Evolutionary conservation across 2,888 invertebrate species (phyloP).

Genomic region (Macropis europaea): DNA sequence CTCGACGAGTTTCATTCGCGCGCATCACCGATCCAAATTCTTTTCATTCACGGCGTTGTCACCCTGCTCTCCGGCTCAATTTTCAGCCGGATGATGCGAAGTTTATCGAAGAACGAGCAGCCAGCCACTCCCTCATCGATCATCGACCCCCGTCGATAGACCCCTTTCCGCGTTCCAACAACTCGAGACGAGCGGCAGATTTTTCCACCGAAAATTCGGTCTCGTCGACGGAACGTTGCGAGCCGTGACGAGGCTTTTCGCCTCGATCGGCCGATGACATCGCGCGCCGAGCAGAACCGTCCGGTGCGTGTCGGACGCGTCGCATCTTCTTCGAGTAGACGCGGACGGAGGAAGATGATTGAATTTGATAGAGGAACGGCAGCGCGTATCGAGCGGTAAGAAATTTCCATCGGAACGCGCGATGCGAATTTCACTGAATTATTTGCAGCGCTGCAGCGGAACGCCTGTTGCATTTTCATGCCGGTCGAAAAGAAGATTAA

Average conservation of each 20-base stretch:
- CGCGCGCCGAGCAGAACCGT: no score
- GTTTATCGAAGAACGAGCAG: constrained; percentile 38
- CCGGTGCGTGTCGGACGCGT: no score
- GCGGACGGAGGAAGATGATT: no score
- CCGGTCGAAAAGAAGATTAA: constrained; percentile 44
- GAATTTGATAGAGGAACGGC: background rate
- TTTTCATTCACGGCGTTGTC: constrained; percentile 5
- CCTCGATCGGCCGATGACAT: no score
- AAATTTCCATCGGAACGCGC: constrained; percentile 17
- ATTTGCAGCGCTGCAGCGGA: constrained; percentile 10
- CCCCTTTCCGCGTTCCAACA: constrained; percentile 3
- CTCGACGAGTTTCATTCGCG: constrained; percentile 1
- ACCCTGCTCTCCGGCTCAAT: constrained; percentile 22
- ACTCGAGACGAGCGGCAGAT: constrained; percentile 1
- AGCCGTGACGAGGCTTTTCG: no score
- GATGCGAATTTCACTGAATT: constrained; percentile 31
- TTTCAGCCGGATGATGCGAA: constrained; percentile 17
- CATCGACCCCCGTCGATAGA: constrained; percentile 20
- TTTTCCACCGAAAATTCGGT: constrained; percentile 1
- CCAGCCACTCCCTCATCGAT: constrained; percentile 29
- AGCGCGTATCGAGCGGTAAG: background rate
- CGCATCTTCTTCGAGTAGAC: no score
- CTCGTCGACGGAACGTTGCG: background rate
- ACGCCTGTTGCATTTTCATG: constrained; percentile 45
- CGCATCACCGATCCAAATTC: constrained; percentile 2